Evolutionary conservation across 2,888 invertebrate genomes (phyloP).

Genomic region (Drosophila acutilabella): DNA sequence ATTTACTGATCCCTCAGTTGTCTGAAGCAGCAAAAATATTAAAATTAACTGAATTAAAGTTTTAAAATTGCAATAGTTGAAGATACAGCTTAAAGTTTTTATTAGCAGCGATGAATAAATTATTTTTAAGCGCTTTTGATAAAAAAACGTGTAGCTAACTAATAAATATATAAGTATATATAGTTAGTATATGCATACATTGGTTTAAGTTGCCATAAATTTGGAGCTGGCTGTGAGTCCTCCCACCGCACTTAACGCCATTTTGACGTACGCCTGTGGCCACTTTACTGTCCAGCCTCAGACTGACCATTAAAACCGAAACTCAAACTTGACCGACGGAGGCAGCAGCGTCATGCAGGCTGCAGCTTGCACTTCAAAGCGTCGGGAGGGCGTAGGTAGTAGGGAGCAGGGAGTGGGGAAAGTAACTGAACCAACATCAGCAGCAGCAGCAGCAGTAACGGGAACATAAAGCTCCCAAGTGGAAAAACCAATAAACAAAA

Average conservation of each 20-base stretch:
- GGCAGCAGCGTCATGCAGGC: constrained; percentile 42
- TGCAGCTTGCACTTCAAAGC: constrained; percentile 6
- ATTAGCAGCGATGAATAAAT: too few species aligned
- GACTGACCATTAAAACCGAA: constrained; percentile 57
- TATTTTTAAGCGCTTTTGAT: too few species aligned
- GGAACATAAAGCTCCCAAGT: constrained; percentile 56
- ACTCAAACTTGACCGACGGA: constrained; percentile 56
- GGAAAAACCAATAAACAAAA: constrained; percentile 75
- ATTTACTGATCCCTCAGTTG: constrained; percentile 18
- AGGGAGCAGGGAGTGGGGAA: not conserved
- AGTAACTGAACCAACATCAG: constrained; percentile 22
- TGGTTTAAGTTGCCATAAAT: not conserved
- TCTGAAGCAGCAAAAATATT: not conserved
- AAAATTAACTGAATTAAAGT: too few species aligned
- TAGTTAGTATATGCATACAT: not conserved
- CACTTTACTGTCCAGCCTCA: constrained; percentile 45
- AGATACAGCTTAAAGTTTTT: too few species aligned
- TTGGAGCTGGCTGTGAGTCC: not conserved
- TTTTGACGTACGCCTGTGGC: constrained; percentile 37
- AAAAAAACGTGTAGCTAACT: not conserved
- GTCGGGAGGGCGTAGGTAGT: not conserved
- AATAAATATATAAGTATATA: not conserved
- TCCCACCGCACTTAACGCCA: constrained; percentile 29
- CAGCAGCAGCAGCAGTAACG: constrained; percentile 23
- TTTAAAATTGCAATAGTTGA: too few species aligned